These are phyloP conservation scores for Ascidia mentula DNA, from an alignment of 23 tunicate species.

Conservation along the genomic window DNA sequence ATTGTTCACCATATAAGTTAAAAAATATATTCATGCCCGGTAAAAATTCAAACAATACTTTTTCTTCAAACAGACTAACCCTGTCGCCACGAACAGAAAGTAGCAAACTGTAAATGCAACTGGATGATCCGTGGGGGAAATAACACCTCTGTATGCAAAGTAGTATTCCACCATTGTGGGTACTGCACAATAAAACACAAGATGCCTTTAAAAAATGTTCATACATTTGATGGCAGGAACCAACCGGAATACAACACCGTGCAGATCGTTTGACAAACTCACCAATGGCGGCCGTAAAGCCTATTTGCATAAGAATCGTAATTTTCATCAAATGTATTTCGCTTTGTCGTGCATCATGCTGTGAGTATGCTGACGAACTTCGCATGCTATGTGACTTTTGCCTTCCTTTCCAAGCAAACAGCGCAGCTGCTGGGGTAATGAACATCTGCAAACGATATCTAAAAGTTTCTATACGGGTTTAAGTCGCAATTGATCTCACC, in stretches of 20 bases:
- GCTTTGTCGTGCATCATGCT: background rate
- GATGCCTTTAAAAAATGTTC: background rate
- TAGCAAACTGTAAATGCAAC: background rate
- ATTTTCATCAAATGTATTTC: slow-evolving; percentile 3
- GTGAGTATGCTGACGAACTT: background rate
- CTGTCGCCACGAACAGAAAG: background rate
- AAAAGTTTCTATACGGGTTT: too few relatives aligned
- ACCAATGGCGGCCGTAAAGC: background rate
- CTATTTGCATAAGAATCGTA: background rate
- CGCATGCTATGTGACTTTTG: too few relatives aligned
- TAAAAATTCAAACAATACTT: background rate
- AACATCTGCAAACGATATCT: background rate
- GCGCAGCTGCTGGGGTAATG: background rate
- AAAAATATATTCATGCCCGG: background rate
- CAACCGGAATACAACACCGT: too few relatives aligned
- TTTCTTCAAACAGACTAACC: too few relatives aligned
- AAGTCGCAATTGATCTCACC: too few relatives aligned
- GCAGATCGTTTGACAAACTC: too few relatives aligned
- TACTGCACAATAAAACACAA: background rate
- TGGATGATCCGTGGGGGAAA: too few relatives aligned
- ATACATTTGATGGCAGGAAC: too few relatives aligned
- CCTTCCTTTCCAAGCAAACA: background rate
- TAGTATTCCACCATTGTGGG: too few relatives aligned
- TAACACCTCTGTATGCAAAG: too few relatives aligned
- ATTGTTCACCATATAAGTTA: background rate